Conservation (phyloP, 2,888 invertebrate species). For the Chrysolina oricalcia region DNA sequence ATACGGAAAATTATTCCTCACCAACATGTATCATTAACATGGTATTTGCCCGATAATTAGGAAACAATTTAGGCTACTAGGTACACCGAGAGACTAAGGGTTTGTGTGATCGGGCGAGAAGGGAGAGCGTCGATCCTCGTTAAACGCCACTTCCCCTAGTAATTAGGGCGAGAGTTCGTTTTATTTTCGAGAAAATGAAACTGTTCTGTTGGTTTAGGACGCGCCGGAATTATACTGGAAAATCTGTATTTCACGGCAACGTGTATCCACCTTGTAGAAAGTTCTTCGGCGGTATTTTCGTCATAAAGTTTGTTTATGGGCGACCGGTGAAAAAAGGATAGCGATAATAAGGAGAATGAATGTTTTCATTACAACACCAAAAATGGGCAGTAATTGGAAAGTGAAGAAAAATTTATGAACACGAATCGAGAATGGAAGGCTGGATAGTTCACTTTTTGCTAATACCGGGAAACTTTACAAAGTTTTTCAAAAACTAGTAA, state of each 20-base stretch:
- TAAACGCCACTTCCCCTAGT: slow-evolving; percentile 57
- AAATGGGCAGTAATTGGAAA: too few relatives aligned
- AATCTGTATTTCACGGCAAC: slow-evolving; percentile 47
- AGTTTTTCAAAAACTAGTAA: too few relatives aligned
- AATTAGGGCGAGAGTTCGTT: slow-evolving; percentile 59
- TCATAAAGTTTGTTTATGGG: not conserved
- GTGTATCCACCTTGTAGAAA: slow-evolving; percentile 5
- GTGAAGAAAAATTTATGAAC: too few relatives aligned
- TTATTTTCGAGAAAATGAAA: slow-evolving; percentile 59
- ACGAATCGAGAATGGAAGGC: too few relatives aligned
- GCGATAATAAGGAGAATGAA: too few relatives aligned
- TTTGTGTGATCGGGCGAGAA: slow-evolving; percentile 10
- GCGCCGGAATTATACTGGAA: slow-evolving; percentile 39
- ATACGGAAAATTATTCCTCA: not conserved
- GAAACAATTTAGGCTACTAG: slow-evolving; percentile 11
- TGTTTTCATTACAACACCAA: too few relatives aligned
- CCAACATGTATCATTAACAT: not conserved
- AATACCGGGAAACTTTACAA: too few relatives aligned
- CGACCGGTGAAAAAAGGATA: not conserved
- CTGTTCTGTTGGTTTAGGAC: slow-evolving; percentile 53
- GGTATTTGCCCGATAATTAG: slow-evolving; percentile 14
- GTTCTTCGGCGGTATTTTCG: slow-evolving; percentile 17
- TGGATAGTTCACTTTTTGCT: too few relatives aligned
- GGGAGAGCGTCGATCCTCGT: slow-evolving; percentile 49
- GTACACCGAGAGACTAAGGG: slow-evolving; percentile 13